Conservation (phyloP, 2,888 invertebrate genomes). For the Xylota sylvarum region DNA sequence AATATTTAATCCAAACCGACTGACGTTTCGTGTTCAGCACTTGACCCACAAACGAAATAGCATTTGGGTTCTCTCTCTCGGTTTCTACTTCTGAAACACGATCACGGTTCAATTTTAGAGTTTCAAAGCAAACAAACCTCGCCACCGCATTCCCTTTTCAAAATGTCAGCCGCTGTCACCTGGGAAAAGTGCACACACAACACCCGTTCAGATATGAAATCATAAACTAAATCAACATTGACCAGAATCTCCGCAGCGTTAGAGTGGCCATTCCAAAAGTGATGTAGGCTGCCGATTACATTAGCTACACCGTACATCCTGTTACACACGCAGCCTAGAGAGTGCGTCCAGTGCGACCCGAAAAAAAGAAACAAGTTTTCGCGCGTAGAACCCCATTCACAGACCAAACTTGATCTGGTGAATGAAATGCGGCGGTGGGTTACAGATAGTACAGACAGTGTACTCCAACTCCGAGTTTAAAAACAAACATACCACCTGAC, state of each 20-base stretch:
- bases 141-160: slow-evolving; percentile 33
- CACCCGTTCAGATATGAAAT: slow-evolving; percentile 43
- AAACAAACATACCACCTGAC: slow-evolving; percentile 66
- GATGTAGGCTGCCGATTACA: slow-evolving; percentile 62
- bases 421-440: slow-evolving; percentile 43
- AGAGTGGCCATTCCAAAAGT: slow-evolving; percentile 35
- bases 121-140: slow-evolving; percentile 63
- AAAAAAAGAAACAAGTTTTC: slow-evolving; percentile 28
- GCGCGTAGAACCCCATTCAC: slow-evolving; percentile 56
- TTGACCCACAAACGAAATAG: slow-evolving; percentile 66
- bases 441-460: background rate
- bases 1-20: slow-evolving; percentile 37
- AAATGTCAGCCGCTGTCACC: slow-evolving; percentile 54
- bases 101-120: slow-evolving; percentile 43
- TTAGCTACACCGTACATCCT: slow-evolving; percentile 60
- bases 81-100: slow-evolving; percentile 42
- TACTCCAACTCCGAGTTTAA: background rate
- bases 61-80: slow-evolving; percentile 15
- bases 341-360: slow-evolving; percentile 35
- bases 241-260: slow-evolving; percentile 26
- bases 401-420: slow-evolving; percentile 40
- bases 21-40: slow-evolving; percentile 67
- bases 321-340: slow-evolving; percentile 49
- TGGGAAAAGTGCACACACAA: slow-evolving; percentile 8
- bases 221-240: slow-evolving; percentile 56